A percentile compares a stretch with the other conserved stretches of the same genome.
phyloP scores from a whole-genome alignment of 2,888 invertebrate genomes.

The Drosophila vallismaia region DNA sequence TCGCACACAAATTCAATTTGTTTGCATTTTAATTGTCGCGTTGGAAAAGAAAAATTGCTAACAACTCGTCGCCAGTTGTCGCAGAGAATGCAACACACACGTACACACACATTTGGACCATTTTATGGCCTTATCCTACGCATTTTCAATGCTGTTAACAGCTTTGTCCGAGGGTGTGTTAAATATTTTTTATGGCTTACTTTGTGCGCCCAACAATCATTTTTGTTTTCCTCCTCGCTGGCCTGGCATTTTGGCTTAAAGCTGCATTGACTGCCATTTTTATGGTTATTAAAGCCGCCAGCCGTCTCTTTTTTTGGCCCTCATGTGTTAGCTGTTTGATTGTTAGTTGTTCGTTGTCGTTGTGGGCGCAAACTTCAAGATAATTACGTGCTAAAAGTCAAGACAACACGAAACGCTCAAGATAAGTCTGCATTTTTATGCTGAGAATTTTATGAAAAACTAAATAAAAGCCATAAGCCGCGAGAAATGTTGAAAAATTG shows the following conservation, averaged over 20 bases:
- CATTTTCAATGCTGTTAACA: conserved; percentile 73
- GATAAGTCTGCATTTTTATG: conserved; percentile 49
- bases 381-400: conserved; percentile 65
- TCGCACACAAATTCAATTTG: conserved; percentile 65
- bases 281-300: conserved; percentile 67
- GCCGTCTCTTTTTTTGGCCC: conserved; percentile 38
- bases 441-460: conserved; percentile 25
- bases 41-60: conserved; percentile 70
- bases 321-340: conserved; percentile 40
- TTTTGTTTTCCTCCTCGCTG: conserved; percentile 35
- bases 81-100: conserved; percentile 45
- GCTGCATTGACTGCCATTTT: conserved; percentile 64
- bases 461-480: conserved; percentile 16
- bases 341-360: conserved; percentile 40
- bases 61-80: conserved; percentile 67
- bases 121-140: conserved; percentile 72
- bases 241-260: conserved; percentile 41
- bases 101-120: conserved; percentile 24
- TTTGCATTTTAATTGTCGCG: conserved; percentile 75
- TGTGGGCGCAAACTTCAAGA: conserved; percentile 69
- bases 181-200: conserved; percentile 74
- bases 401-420: conserved; percentile 55
- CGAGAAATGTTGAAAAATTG: conserved; percentile 13
- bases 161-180: conserved; percentile 77
- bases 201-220: conserved; percentile 61